A percentile compares a stretch with the other conserved stretches of the same genome.
Conservation (phyloP, 2,888 invertebrate species). For the Ophion slaviceki region DNA sequence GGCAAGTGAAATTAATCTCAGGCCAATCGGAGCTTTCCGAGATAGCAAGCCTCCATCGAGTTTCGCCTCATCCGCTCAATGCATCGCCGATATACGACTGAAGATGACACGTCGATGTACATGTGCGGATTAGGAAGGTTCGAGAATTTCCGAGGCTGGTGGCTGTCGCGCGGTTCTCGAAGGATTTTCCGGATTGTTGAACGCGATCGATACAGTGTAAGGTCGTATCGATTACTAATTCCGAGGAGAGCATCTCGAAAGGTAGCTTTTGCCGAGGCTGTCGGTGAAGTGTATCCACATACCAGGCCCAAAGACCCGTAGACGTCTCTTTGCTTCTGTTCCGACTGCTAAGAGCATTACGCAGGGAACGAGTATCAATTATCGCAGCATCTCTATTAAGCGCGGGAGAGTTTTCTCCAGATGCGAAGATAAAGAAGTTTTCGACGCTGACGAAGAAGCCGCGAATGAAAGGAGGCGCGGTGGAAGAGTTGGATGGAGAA, state of each 20-base stretch:
- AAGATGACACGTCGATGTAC: conserved; percentile 13
- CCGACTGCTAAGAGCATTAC: conserved; percentile 46
- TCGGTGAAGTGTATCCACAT: conserved; percentile 11
- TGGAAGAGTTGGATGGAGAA: conserved; percentile 23
- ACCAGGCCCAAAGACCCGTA: conserved; percentile 11
- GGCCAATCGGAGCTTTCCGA: conserved; percentile 6
- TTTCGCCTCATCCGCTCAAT: conserved; percentile 42
- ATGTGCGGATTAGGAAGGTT: neutral
- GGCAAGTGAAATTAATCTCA: conserved; percentile 38
- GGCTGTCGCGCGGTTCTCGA: conserved; percentile 37
- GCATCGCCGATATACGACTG: conserved; percentile 25
- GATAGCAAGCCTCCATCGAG: conserved; percentile 14
- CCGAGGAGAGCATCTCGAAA: conserved; percentile 22
- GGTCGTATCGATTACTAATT: conserved; percentile 61
- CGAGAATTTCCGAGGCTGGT: conserved; percentile 40
- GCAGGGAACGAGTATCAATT: conserved; percentile 66
- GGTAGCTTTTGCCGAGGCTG: conserved; percentile 49
- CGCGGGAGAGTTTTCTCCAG: conserved; percentile 64
- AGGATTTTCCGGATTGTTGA: conserved; percentile 57
- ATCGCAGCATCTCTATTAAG: conserved; percentile 74
- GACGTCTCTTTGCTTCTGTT: conserved; percentile 25
- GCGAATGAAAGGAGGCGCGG: conserved; percentile 21
- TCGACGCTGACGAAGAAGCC: conserved; percentile 62
- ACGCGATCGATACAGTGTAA: conserved; percentile 38
- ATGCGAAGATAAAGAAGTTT: conserved; percentile 70